A percentile compares a stretch with the other conserved stretches of the same genome.
phyloP scores from a whole-genome alignment of 2,113 vertebrate genomes.

The Seriola dumerili region DNA sequence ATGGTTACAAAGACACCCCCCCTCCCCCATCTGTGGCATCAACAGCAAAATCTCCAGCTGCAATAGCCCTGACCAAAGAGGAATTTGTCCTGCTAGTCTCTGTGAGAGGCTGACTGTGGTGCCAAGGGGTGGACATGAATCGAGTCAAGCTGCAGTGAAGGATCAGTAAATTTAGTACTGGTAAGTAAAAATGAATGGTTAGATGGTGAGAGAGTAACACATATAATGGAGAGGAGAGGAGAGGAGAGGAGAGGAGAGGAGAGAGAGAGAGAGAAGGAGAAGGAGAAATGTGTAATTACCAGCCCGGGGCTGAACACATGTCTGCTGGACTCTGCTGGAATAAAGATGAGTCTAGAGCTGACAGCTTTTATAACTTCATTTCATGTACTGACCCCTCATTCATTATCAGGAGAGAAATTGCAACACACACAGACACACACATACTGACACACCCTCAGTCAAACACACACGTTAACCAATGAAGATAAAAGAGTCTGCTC shows the following conservation, averaged over 20 bases:
- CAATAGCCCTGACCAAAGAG: background rate
- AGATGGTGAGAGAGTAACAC: too few species aligned
- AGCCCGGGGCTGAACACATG: slow-evolving; percentile 85
- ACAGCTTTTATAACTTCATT: slow-evolving; percentile 75
- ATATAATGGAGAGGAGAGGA: too few species aligned
- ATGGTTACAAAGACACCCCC: slow-evolving; percentile 10
- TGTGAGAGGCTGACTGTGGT: background rate
- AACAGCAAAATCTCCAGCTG: slow-evolving; percentile 11
- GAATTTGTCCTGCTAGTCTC: slow-evolving; percentile 41
- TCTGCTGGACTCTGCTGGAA: slow-evolving; percentile 84
- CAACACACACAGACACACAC: slow-evolving; percentile 21
- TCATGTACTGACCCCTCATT: slow-evolving; percentile 59
- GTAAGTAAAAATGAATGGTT: too few species aligned
- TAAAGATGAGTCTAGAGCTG: slow-evolving; percentile 84
- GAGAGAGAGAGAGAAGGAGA: too few species aligned
- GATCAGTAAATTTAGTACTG: slow-evolving; percentile 31
- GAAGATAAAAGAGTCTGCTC: slow-evolving; percentile 43
- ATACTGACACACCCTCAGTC: background rate
- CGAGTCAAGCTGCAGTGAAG: slow-evolving; percentile 5
- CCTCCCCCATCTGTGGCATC: background rate
- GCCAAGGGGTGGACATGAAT: slow-evolving; percentile 9
- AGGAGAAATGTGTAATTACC: slow-evolving; percentile 84
- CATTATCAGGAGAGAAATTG: slow-evolving; percentile 46
- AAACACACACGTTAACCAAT: slow-evolving; percentile 14
- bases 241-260: too few species aligned